Base-by-base conservation (phyloP, 2,888 invertebrate genomes). In the Keiferia lycopersicella region DNA sequence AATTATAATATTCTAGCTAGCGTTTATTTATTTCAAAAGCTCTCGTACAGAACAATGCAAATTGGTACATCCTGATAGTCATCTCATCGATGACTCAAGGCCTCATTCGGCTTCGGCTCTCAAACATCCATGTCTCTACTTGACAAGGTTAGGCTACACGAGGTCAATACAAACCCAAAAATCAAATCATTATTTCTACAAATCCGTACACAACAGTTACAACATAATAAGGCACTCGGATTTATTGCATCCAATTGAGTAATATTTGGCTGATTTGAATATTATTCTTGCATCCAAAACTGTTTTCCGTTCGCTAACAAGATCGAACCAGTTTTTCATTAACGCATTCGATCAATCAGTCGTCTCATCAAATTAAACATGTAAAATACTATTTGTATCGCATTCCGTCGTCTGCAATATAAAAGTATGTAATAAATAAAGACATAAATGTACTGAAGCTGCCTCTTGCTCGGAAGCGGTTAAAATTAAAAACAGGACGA, bases 31-130 rank as follows among this genome's bases (percentile, higher is more conserved):
- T 63, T 66, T 63, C 48, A 51, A 39, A 65, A 65, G 56, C 57
- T 68, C 53, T 63, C 61, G 65, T 71, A 66, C 71, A 79, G 81
- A 82, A 83, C 82, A 83, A 84, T 84, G 73, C 79, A 72, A 80
- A 78, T 81, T 72, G 74, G 76, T 73, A 86, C 82, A 86, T 88
- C 86, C 84, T 84, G 86, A 84, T 85, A 80, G 75, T 81, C 80
- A 84, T 45, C 45, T 45, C 45, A 45, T 86, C 84, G 78, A 86
- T 83, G 75, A 78, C 69, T 79, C 84, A 88, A 90, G 88, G 88
- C 80, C 77, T 68, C 69, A 69, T 67, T 77, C 71, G 73, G 75
- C 78, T 77, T 77, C 79, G 77, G 78, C 74, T 76, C 71, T 78
- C 75, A 74, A 77, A 72, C 73, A 74, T 77, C 73, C 73, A 78